Percentiles rank a stretch among this genome's conserved stretches.
These are phyloP conservation scores for Carassius carassius DNA, from an alignment of 2,113 vertebrate genomes.

Conservation along the genomic window DNA sequence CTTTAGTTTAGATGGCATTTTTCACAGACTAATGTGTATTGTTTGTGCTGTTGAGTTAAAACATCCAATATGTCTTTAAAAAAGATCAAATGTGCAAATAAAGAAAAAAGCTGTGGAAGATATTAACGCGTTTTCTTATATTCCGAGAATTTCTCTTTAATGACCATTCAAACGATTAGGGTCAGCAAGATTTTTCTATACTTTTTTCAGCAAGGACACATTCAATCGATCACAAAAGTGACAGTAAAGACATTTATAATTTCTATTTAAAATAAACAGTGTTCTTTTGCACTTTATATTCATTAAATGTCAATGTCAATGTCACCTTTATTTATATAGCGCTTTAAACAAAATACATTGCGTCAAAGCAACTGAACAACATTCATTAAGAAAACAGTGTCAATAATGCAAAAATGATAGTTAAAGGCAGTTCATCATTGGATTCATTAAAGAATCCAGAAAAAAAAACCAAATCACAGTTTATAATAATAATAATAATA, in stretches of 20 bases:
- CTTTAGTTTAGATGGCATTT: conserved; percentile 2
- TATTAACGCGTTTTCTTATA: neutral
- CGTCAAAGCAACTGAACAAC: too few species aligned
- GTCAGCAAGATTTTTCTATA: neutral
- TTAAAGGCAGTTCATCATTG: too few species aligned
- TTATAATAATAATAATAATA: too few species aligned
- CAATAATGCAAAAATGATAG: too few species aligned
- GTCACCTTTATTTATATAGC: too few species aligned
- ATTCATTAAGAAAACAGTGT: too few species aligned
- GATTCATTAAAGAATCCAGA: neutral
- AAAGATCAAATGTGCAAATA: neutral
- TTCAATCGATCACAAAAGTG: neutral
- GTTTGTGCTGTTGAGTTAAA: neutral
- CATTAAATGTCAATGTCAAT: too few species aligned
- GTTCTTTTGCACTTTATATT: neutral
- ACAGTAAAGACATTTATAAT: neutral
- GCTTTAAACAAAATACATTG: too few species aligned
- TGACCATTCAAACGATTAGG: neutral
- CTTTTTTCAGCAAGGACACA: neutral
- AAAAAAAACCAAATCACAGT: neutral
- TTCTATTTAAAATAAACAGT: neutral
- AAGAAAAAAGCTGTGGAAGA: neutral
- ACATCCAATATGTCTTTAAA: neutral
- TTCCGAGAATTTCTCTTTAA: neutral
- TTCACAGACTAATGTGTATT: neutral